Base-by-base conservation (phyloP, 2,888 invertebrate species). In the Acronicta alni region DNA sequence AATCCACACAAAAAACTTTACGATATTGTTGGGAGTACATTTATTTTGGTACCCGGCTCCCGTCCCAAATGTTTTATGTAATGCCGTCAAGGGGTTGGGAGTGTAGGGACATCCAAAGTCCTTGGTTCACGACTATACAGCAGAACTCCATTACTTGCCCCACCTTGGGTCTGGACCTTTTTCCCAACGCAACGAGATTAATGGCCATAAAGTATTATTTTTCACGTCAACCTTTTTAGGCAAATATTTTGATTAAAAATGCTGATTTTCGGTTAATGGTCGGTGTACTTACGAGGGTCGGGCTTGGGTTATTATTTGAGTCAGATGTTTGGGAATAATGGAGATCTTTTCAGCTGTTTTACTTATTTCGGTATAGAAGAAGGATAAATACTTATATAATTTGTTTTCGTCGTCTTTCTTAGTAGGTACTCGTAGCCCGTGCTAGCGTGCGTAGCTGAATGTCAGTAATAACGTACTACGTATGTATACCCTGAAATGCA, bases 61-160 rank as follows among this genome's bases (percentile, higher is more conserved):
- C 63, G 73, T 57, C 43, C 79, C 78, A 75, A 61, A 59, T 82
- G 81, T 79, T 83, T 83, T 84, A 84, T 80, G 67, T 81, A 73
- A 77, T 61, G 70, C 64, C 79, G 83, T 81, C 83, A 89, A 87
- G 82, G 87, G 89, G 86, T 87, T 82, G 80, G 82, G 18, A 18
- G 18, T 26, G 35, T 35, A 35, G 43, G 43, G 80, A 79, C 76
- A 68, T 45, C 57, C 51, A 60, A 64, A 55, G 82, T 84, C 81
- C 75, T 85, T 83, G 82, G 82, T 86, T 83, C 77, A 75, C 76
- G 78, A 81, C 85, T 83, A 72, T 85, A 92, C 92, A 92, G 80
- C 86, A 73, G 83, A 92, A 92, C 87, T 91, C 92, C 92, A 92
- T 92, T 92, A 92, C 86, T 86, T 80, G 75, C 77, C 80, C 81